Percentiles rank a stretch among this genome's conserved stretches.
Conservation (phyloP, 2,113 vertebrate genomes). For the Amphiprion percula region DNA sequence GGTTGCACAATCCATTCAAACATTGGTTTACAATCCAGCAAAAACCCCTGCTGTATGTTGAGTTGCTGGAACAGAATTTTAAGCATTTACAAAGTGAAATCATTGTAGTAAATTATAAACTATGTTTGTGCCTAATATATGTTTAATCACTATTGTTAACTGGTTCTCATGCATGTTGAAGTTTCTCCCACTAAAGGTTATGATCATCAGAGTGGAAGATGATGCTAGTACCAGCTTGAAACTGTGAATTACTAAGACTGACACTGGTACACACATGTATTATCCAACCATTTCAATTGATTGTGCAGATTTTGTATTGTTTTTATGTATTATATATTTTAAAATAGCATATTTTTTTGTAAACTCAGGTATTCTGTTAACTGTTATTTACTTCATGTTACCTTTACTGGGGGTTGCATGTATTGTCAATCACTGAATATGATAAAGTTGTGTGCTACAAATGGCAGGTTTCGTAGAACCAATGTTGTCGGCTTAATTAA, state of each 20-base stretch:
- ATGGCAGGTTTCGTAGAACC: constrained; percentile 7
- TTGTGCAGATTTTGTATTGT: constrained; percentile 69
- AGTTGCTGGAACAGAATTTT: background rate
- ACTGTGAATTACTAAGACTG: constrained; percentile 68
- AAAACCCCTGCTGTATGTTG: constrained; percentile 14
- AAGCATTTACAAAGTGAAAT: constrained; percentile 9
- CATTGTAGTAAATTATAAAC: constrained; percentile 26
- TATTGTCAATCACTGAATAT: constrained; percentile 13
- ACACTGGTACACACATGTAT: constrained; percentile 44
- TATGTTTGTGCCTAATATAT: constrained; percentile 40
- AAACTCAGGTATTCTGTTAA: constrained; percentile 78
- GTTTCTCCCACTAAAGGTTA: constrained; percentile 14
- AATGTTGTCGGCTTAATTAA: background rate
- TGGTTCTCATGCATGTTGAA: constrained; percentile 51
- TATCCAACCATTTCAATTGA: constrained; percentile 53
- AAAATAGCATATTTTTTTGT: constrained; percentile 59
- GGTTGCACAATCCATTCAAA: background rate
- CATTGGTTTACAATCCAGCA: constrained; percentile 1
- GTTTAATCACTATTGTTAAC: constrained; percentile 22
- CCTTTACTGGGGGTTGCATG: constrained; percentile 37
- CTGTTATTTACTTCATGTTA: constrained; percentile 28
- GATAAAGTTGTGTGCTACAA: background rate
- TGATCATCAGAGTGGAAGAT: constrained; percentile 10
- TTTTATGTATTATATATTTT: constrained; percentile 43
- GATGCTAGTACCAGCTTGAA: constrained; percentile 33